phyloP scores from a whole-genome alignment of 2,113 vertebrate genomes.

The Lepidothrix coronata region DNA sequence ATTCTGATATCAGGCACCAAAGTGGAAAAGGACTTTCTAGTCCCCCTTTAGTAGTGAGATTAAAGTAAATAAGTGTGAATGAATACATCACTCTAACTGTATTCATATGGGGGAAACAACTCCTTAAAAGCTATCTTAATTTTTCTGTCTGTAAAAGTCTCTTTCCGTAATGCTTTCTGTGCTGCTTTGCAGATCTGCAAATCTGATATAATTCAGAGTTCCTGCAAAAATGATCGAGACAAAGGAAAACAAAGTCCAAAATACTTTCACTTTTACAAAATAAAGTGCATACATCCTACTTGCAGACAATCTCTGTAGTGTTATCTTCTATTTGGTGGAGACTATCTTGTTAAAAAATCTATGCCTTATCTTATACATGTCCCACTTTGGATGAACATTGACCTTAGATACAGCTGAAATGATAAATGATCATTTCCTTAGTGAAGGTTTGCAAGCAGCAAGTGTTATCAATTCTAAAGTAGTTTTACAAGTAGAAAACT shows the following conservation, averaged over 20 bases:
- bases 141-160: neutral
- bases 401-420: neutral
- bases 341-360: conserved; percentile 4
- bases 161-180: neutral
- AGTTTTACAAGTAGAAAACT: neutral
- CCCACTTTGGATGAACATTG: neutral
- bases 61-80: neutral
- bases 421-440: conserved; percentile 1
- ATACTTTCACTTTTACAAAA: neutral
- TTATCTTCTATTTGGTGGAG: neutral
- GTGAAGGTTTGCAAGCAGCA: neutral
- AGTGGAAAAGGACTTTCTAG: neutral
- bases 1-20: neutral
- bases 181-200: neutral
- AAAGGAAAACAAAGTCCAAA: neutral
- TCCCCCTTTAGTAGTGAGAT: neutral
- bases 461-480: neutral
- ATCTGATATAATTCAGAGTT: neutral
- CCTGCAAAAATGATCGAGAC: neutral
- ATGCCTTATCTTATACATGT: neutral
- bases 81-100: neutral
- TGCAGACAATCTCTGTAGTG: neutral
- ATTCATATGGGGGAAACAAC: neutral
- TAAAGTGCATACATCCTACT: neutral
- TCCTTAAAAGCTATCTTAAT: neutral